Conservation (phyloP, 2,797 vertebrate genomes). For the Sus cebifrons region DNA sequence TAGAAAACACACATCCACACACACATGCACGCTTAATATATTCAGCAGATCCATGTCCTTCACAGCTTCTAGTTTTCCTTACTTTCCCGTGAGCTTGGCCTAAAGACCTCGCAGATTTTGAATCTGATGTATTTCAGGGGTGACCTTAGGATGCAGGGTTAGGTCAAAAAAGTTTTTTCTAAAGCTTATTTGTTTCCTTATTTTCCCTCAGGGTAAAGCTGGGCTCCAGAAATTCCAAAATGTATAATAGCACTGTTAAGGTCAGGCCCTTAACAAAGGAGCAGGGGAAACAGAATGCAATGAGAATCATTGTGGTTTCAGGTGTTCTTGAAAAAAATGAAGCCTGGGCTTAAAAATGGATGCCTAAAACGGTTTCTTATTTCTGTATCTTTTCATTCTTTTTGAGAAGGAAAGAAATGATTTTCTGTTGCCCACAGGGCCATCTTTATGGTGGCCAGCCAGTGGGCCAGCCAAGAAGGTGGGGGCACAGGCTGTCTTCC, state of each 20-base stretch:
- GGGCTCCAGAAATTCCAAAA: conserved; percentile 81
- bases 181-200: conserved; percentile 81
- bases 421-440: background rate
- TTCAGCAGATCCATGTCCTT: conserved; percentile 82
- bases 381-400: conserved; percentile 6
- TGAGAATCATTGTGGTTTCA: conserved; percentile 73
- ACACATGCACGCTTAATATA: conserved; percentile 77
- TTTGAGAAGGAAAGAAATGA: background rate
- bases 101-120: conserved; percentile 79
- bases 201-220: conserved; percentile 79
- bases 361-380: conserved; percentile 33
- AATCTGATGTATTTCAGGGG: conserved; percentile 72
- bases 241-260: conserved; percentile 72
- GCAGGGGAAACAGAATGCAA: conserved; percentile 61
- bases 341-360: conserved; percentile 22
- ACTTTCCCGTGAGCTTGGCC: conserved; percentile 81
- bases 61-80: conserved; percentile 79
- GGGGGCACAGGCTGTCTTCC: background rate
- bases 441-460: background rate
- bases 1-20: conserved; percentile 70
- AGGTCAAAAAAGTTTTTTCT: conserved; percentile 57
- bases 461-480: background rate
- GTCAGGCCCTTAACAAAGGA: conserved; percentile 73
- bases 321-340: conserved; percentile 80
- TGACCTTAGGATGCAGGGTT: conserved; percentile 76